Evolutionary conservation across 2,797 vertebrate genomes (phyloP).

Genomic region (Pseudochirops cupreus): DNA sequence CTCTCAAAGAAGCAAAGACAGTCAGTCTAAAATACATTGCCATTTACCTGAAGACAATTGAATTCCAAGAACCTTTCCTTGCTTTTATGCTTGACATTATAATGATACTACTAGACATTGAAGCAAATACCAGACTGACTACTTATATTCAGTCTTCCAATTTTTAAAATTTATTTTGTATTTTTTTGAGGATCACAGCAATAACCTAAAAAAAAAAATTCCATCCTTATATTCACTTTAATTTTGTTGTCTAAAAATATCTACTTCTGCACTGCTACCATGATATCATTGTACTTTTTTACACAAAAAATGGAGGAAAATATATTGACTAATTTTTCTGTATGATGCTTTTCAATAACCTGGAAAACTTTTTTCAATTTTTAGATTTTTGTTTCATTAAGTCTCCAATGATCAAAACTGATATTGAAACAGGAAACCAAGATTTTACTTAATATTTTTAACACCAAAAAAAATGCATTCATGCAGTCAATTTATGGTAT

Average conservation of each 20-base stretch:
- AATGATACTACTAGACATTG: constrained; percentile 88
- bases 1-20: constrained; percentile 97
- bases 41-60: constrained; percentile 79
- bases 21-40: constrained; percentile 82
- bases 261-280: constrained; percentile 75
- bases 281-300: constrained; percentile 23
- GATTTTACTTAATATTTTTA: not conserved
- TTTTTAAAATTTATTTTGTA: constrained; percentile 80
- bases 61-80: constrained; percentile 80
- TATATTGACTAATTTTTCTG: constrained; percentile 5
- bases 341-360: constrained; percentile 43
- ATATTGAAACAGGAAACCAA: constrained; percentile 67
- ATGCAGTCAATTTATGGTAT: constrained; percentile 76
- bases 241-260: constrained; percentile 78
- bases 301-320: constrained; percentile 41
- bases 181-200: constrained; percentile 84
- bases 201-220: constrained; percentile 78
- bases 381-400: constrained; percentile 64
- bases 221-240: constrained; percentile 75
- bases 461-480: constrained; percentile 52
- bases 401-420: constrained; percentile 78
- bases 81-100: constrained; percentile 82
- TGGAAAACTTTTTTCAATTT: constrained; percentile 53
- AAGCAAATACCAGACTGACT: constrained; percentile 82
- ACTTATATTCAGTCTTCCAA: constrained; percentile 87